phyloP scores from a whole-genome alignment of 2,797 vertebrate genomes.

The Anolis apletophallus region DNA sequence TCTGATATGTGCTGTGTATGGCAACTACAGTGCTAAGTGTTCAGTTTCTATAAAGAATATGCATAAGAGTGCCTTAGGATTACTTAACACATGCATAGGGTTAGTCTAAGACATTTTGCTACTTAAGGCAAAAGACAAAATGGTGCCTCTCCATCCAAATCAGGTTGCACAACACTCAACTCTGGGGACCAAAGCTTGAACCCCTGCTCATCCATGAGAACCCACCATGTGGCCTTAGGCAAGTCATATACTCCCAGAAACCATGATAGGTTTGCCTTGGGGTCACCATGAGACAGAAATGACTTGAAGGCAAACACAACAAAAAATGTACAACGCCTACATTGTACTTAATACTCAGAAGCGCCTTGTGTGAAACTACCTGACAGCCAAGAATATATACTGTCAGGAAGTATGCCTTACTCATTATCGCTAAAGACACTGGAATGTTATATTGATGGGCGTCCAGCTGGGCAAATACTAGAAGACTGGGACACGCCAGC shows the following conservation, averaged over 20 bases:
- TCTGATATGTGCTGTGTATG: background rate
- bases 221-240: too few species aligned
- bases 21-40: background rate
- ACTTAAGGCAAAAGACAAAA: too few species aligned
- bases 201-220: too few species aligned
- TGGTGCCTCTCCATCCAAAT: too few species aligned
- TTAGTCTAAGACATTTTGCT: too few species aligned
- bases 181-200: too few species aligned
- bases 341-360: background rate
- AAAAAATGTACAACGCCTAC: background rate
- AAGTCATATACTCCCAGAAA: too few species aligned
- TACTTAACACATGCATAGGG: background rate
- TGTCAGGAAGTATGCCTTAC: slow-evolving; percentile 27
- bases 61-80: background rate
- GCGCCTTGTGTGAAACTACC: background rate
- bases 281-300: too few species aligned
- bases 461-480: slow-evolving; percentile 42
- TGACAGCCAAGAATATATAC: background rate
- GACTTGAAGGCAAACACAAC: too few species aligned
- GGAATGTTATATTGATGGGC: slow-evolving; percentile 36
- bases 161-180: too few species aligned
- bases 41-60: background rate
- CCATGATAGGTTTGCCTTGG: too few species aligned
- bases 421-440: slow-evolving; percentile 42
- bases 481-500: slow-evolving; percentile 34